Base-by-base conservation (phyloP, 2,113 vertebrate genomes). In the Plectropomus leopardus region DNA sequence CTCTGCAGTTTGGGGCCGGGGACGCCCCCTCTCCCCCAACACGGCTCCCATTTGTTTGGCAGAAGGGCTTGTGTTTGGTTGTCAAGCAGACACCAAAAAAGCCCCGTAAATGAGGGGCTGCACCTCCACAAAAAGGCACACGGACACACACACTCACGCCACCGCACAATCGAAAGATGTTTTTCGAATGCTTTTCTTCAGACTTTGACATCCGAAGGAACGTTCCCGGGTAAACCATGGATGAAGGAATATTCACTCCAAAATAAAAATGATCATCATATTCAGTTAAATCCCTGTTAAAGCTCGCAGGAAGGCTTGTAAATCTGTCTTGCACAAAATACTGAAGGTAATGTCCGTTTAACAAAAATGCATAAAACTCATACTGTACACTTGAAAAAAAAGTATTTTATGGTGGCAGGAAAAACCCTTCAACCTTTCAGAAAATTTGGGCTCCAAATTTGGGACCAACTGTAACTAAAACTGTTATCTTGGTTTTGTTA, bases 11-110 rank as follows among this genome's bases (percentile, higher is more conserved):
- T 78, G 78, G 72, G 76, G 78, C 59, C 40, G n/a, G 15, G 59
- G 57, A 63, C 66, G n/a, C 83, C 86, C 61, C 66, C 82, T 21
- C 75, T 71, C 67, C 61, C 61, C 67, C 71, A 74, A 68, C 80
- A 26, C 48, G 40, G 72, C 72, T 78, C 68, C 72, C 66, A 80
- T 89, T 90, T 90, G 85, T 88, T 86, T 86, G 85, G 78, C 84
- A 72, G 77, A 81, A 66, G 69, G 66, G 69, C 58, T 85, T 84
- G 68, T 86, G 85, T 88, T 89, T 59, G 69, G 88, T 76, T 90
- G 89, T 86, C 89, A 88, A 65, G 68, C 76, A 83, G 50, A 83
- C 85, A 68, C 84, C 66, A 44, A 75, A 82, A 85, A 81, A 81
- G 32, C 4, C 60, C 58, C 30, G 3, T 54, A 86, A 87, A 87